Conservation (phyloP, 2,888 invertebrate species). For the Andrena flavipes region DNA sequence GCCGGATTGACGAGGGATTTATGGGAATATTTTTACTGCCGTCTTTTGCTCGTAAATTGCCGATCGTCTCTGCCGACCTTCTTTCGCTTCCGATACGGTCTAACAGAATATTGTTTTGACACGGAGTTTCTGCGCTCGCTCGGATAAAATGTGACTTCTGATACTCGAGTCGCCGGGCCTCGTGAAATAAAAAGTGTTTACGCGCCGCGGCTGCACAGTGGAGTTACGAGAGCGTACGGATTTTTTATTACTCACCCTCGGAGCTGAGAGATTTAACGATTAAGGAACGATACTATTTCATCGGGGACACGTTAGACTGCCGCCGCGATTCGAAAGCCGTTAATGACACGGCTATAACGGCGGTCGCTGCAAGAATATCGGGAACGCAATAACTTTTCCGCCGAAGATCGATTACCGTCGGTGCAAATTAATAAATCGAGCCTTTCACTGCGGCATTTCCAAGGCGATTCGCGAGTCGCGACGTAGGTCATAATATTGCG, state of each 20-base stretch:
- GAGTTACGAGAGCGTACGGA: background rate
- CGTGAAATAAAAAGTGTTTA: background rate
- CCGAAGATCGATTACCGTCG: constrained; percentile 56
- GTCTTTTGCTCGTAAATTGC: background rate
- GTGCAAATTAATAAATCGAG: constrained; percentile 58
- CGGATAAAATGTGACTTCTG: background rate
- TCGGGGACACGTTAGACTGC: constrained; percentile 25
- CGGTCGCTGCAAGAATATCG: constrained; percentile 42
- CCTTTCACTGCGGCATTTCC: constrained; percentile 59
- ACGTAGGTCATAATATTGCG: constrained; percentile 45
- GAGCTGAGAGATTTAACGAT: constrained; percentile 21
- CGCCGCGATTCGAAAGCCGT: constrained; percentile 22
- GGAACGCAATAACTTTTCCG: constrained; percentile 48
- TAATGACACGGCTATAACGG: constrained; percentile 30
- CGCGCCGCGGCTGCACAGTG: background rate
- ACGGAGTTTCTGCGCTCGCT: background rate
- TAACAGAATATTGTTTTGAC: background rate
- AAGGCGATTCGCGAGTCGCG: constrained; percentile 48
- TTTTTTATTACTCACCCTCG: constrained; percentile 7
- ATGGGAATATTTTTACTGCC: background rate
- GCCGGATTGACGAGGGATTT: constrained; percentile 5
- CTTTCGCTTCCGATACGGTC: background rate
- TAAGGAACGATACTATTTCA: constrained; percentile 4
- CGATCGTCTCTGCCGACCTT: background rate
- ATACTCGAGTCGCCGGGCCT: background rate